phyloP scores from a whole-genome alignment of 2,888 invertebrate species.

The Panzeria rudis region DNA sequence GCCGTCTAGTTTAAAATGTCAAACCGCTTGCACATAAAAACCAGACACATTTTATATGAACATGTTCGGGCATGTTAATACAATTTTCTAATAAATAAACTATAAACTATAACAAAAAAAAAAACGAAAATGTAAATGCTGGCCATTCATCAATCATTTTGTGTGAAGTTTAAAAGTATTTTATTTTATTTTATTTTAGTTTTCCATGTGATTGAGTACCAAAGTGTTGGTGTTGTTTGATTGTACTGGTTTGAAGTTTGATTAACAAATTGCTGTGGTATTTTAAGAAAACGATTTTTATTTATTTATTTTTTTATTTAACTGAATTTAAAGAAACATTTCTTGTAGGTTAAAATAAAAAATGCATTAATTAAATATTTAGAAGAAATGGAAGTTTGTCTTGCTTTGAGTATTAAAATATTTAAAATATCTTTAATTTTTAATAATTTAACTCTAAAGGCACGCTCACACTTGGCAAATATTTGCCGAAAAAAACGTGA shows the following conservation, averaged over 20 bases:
- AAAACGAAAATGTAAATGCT: background rate
- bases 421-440: too few species aligned
- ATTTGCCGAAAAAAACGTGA: too few species aligned
- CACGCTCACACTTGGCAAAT: too few species aligned
- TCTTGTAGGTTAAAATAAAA: background rate
- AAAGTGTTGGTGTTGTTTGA: conserved; percentile 4
- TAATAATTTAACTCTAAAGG: too few species aligned
- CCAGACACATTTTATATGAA: background rate
- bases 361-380: too few species aligned
- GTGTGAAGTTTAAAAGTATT: conserved; percentile 42
- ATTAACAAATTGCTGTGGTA: conserved; percentile 19
- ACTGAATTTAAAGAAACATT: background rate
- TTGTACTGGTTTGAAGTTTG: background rate
- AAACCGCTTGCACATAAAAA: conserved; percentile 1
- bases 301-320: background rate
- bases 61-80: conserved; percentile 33
- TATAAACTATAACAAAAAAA: background rate
- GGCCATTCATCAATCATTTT: conserved; percentile 62
- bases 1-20: background rate
- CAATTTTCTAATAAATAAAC: conserved; percentile 18
- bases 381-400: too few species aligned
- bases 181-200: conserved; percentile 4
- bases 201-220: background rate
- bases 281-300: background rate
- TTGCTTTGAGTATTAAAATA: too few species aligned